phyloP scores from a whole-genome alignment of 1,140 invertebrate species.

The Pomacea maculata region DNA sequence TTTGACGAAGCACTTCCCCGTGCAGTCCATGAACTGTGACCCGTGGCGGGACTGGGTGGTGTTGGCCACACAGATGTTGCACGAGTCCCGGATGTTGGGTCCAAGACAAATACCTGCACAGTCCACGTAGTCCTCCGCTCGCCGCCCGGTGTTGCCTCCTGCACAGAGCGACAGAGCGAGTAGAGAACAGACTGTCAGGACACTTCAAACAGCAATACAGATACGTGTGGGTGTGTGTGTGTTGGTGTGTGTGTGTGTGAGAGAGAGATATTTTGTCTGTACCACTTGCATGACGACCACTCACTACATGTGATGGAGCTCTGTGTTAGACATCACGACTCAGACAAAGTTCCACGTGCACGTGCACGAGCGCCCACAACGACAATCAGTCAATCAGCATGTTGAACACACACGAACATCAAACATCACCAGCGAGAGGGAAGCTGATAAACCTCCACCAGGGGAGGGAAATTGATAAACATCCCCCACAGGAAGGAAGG shows the following conservation, averaged over 20 bases:
- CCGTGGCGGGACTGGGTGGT: background rate
- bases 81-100: slow-evolving; percentile 16
- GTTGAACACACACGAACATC: too few species aligned
- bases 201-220: background rate
- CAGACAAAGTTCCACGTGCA: too few species aligned
- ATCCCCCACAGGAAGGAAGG: too few species aligned
- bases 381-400: too few species aligned
- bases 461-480: too few species aligned
- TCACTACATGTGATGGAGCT: too few species aligned
- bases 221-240: background rate
- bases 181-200: background rate
- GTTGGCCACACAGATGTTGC: slow-evolving; percentile 15
- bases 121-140: slow-evolving; percentile 12
- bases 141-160: slow-evolving; percentile 18
- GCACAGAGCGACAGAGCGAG: background rate
- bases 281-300: background rate
- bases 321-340: too few species aligned
- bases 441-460: too few species aligned
- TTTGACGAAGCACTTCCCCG: slow-evolving; percentile 9
- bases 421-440: too few species aligned
- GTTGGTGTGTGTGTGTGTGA: background rate
- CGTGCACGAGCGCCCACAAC: too few species aligned
- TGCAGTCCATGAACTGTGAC: slow-evolving; percentile 25
- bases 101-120: slow-evolving; percentile 23
- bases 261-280: background rate